Base-by-base conservation (phyloP, 2,888 invertebrate genomes). In the Metacarcinus magister region DNA sequence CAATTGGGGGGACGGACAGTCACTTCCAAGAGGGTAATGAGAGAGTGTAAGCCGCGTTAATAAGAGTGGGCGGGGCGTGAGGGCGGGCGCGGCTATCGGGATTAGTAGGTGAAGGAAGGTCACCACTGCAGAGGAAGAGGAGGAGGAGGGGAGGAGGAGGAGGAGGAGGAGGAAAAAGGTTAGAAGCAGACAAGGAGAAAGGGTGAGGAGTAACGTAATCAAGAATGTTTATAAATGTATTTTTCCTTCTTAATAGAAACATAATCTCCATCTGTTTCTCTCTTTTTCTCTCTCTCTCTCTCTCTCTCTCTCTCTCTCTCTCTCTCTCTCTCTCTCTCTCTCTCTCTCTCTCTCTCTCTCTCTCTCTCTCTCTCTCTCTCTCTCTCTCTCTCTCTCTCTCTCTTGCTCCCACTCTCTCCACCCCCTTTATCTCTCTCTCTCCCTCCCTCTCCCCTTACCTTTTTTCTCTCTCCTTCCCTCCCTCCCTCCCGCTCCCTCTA, bases 61-160 rank as follows among this genome's bases (percentile, higher is more conserved):
- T 67, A 67, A 23, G 67, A 67, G 67, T n/a, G 67, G 67, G 67
- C 67, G 67, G 67, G n/a, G 67, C 67, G 67, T 67, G 67, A 67
- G 67, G 67, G 67, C 67, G 13, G 67, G 54, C 0, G 67, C 67
- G 67, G 67, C 67, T 23, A n/a, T 19, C 19, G 67, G 67, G 67
- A 67, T 67, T 67, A 67, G 67, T 67, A 67, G 67, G 67, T n/a
- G 67, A 5, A 67, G 67, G 67, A 10, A 67, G 67, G n/a, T n/a
- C 67, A 23, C 23, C 67, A n/a, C 67, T 67, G 67, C 67, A 67
- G 54, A 54, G 54, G 54, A 54, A 16, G 8, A 54, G 54, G 54
- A 54, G 54, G 54, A 54, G 54, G 54, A 54, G 54, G 54, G 8
- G 54, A 54, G 54, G 67, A 67, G 67, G 23, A 67, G 67, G 67